Base-by-base conservation (phyloP, 1,140 invertebrate species). In the Cotesia typhae region DNA sequence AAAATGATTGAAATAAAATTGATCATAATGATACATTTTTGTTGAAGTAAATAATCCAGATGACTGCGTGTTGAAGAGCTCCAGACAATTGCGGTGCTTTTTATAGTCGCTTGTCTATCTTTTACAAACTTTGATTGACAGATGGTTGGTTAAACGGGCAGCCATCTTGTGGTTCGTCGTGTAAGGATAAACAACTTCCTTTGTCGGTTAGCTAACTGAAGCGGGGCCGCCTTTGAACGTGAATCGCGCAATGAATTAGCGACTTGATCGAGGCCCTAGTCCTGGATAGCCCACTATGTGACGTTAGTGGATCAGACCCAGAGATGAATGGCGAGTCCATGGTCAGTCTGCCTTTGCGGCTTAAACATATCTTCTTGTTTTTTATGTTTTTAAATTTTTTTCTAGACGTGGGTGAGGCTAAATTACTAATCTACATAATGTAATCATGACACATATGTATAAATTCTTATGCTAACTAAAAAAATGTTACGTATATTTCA, bases 151-250 rank as follows among this genome's bases (percentile, higher is more conserved):
- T 36, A 55, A 38, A 64, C 47, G 63, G 63, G 64, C 70, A 67
- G 73, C 77, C 75, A 75, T 76, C 74, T 75, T 75, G 69, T 70
- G 67, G 66, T 47, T 63, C 77, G 67, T 78, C 77, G 73, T 67
- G 75, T 78, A 78, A 78, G 77, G 75, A 78, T 78, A 78, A 78
- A 76, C 77, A 78, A 78, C 75, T 75, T 75, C 76, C 76, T 77
- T 77, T 77, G 76, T 77, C 76, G 76, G 76, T 59, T 63, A 53
- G 70, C 52, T 64, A 52, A 74, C 67, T 61, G 67, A 70, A 66
- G 53, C 53, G 74, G 55, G 67, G 64, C 73, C 67, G 67, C 72
- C 76, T 77, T 77, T 77, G 74, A 74, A 70, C 57, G 53, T 52
- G 67, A 68, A 74, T 75, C 72, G 74, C 71, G 70, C 76, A 76